Base-by-base conservation (phyloP, 2,113 vertebrate genomes). In the Callopanchax toddi region DNA sequence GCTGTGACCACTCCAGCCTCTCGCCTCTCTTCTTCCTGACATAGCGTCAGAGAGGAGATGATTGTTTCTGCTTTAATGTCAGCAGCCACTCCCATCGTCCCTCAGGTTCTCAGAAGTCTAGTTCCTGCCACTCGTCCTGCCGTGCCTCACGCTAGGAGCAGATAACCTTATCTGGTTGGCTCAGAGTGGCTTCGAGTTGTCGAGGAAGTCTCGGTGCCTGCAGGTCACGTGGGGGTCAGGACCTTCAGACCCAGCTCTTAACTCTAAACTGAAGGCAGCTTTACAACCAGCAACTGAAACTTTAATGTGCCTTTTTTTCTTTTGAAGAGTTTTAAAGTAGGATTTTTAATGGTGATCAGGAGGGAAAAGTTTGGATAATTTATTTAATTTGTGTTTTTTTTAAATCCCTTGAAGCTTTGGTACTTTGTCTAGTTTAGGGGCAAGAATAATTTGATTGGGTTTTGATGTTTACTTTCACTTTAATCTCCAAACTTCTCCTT, bases 151-250 rank as follows among this genome's bases (percentile, higher is more conserved):
- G 79, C 71, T 60, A 21, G 39, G 5, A 32, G 15, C 59, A 74
- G 87, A 87, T 89, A 82, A 87, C 56, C 60, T 83, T 80, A 84
- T 85, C 78, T 56, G 74, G 20, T 36, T 22, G 12, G 4, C 22
- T 50, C 44, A n/a, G n/a, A n/a, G n/a, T n/a, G n/a, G n/a, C n/a
- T n/a, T n/a, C n/a, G n/a, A n/a, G n/a, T n/a, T n/a, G n/a, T n/a
- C n/a, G n/a, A n/a, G n/a, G n/a, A n/a, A n/a, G n/a, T n/a, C n/a
- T n/a, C n/a, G n/a, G n/a, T n/a, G n/a, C 67, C 13, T 48, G 42
- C 39, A 29, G 62, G 81, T 83, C 78, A 71, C 76, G 10, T 39
- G 3, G 36, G 15, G 76, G 77, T 63, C 65, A 54, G 78, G 68
- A 17, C 5, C n/a, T n/a, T n/a, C n/a, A n/a, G n/a, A n/a, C n/a